Evolutionary conservation across 2,888 invertebrate genomes (phyloP).

Genomic region (Napeogenes inachia): DNA sequence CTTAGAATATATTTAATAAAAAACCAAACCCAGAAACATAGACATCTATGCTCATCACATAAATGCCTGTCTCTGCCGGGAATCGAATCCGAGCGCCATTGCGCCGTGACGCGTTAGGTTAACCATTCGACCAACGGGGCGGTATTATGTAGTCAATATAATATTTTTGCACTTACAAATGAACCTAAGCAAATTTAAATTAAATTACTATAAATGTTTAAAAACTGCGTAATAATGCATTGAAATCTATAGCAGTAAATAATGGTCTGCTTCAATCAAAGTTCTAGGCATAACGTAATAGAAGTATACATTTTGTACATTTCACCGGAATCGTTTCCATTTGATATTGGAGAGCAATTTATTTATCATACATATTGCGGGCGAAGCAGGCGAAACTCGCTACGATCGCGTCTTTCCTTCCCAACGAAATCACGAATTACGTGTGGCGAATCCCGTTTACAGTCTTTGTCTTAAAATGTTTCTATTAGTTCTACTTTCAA

Average conservation of each 20-base stretch:
- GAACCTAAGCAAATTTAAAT: no score
- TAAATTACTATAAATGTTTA: no score
- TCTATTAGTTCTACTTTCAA: slow-evolving; percentile 31
- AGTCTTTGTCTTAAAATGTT: slow-evolving; percentile 45
- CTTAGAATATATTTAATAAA: no score
- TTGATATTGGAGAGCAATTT: slow-evolving; percentile 78
- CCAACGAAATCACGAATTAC: slow-evolving; percentile 69
- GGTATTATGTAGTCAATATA: no score
- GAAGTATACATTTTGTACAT: slow-evolving; percentile 68
- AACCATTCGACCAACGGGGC: no score
- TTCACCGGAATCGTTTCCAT: slow-evolving; percentile 71
- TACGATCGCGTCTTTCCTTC: slow-evolving; percentile 61
- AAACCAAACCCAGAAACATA: no score
- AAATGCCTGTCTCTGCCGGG: no score
- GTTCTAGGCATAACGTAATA: slow-evolving; percentile 54
- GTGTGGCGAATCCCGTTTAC: slow-evolving; percentile 60
- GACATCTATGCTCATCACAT: no score
- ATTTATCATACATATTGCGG: slow-evolving; percentile 77
- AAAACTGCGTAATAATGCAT: neutral
- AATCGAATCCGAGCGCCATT: no score
- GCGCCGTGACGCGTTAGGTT: no score
- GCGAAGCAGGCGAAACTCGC: slow-evolving; percentile 55
- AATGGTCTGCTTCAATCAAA: slow-evolving; percentile 3
- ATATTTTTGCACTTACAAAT: no score
- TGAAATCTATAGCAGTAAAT: neutral